Base-by-base conservation (phyloP, 2,888 invertebrate species). In the Conistra vaccinii region DNA sequence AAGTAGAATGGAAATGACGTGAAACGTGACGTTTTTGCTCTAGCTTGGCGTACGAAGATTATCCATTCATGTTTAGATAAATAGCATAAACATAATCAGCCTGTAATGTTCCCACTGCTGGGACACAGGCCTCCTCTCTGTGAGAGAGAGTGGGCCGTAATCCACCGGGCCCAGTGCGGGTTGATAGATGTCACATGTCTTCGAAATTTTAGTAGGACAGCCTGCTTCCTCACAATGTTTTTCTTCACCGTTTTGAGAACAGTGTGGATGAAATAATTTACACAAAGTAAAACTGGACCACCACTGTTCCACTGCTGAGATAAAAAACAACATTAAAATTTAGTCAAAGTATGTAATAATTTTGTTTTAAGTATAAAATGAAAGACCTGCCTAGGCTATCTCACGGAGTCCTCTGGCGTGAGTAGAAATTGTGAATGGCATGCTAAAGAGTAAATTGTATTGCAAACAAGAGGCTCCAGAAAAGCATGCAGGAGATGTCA, bases 1-100 rank as follows among this genome's bases (percentile, higher is more conserved):
- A 69, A 73, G 61, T 51, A 61, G n/a, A 6, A 68, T 51, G 7
- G 29, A 67, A 73, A 61, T n/a, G 29, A 35, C 48, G n/a, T 23
- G 53, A 3, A 17, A 20, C 0, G 17, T 23, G n/a, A 32, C 32
- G 55, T 53, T 69, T 76, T 48, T 39, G 12, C 2, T 57, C 9
- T 53, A 53, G 35, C n/a, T 4, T 78, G 3, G 20, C 20, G 20
- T 35, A 3, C 5, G 23, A 29, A 35, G 12, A 42, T 42, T 39
- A 29, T 76, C 32, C 0, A 17, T 10, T 4, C 2, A 29, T 45
- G 23, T 76, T 55, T 1, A 29, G 53, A 35, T 45, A 42, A 26
- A 35, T 51, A 60, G n/a, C 14, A 4, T 48, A 48, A 42, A 4
- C 14, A 42, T 42, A 42, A 42, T 42, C 14, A 42, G 14, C 4